Percentiles rank a stretch among this genome's conserved stretches.
Conservation (phyloP, 2,113 vertebrate genomes). For the Ochotona curzoniae region DNA sequence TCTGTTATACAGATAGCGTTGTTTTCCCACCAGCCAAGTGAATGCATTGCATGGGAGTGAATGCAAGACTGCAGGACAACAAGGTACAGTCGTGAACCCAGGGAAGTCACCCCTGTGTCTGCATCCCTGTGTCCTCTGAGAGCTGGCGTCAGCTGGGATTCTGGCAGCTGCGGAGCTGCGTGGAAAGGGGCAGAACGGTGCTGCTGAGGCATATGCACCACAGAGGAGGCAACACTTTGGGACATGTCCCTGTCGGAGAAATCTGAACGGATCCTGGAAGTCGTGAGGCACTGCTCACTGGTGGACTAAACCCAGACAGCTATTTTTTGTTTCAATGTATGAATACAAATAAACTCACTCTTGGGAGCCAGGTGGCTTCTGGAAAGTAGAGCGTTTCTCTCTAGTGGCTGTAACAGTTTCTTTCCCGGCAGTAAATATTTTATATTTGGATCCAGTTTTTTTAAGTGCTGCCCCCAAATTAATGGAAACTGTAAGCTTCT, state of each 20-base stretch:
- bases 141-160: neutral
- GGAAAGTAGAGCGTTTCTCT: conserved; percentile 51
- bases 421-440: conserved; percentile 58
- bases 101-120: no score
- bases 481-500: neutral
- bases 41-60: neutral
- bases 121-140: neutral
- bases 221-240: neutral
- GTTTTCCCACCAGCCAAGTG: neutral
- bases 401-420: neutral
- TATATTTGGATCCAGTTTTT: conserved; percentile 45
- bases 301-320: neutral
- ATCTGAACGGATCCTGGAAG: neutral
- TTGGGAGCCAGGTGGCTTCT: conserved; percentile 27
- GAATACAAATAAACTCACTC: conserved; percentile 41
- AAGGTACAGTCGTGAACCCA: no score
- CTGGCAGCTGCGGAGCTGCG: neutral
- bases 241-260: neutral
- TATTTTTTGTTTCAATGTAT: neutral
- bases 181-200: neutral
- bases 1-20: neutral
- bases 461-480: neutral
- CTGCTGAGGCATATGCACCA: neutral
- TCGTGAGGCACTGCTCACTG: neutral
- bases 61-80: neutral